A percentile compares a stretch with the other conserved stretches of the same genome.
These are phyloP conservation scores for Danio albolineatus DNA, from an alignment of 2,797 vertebrate species.

Conservation along the genomic window DNA sequence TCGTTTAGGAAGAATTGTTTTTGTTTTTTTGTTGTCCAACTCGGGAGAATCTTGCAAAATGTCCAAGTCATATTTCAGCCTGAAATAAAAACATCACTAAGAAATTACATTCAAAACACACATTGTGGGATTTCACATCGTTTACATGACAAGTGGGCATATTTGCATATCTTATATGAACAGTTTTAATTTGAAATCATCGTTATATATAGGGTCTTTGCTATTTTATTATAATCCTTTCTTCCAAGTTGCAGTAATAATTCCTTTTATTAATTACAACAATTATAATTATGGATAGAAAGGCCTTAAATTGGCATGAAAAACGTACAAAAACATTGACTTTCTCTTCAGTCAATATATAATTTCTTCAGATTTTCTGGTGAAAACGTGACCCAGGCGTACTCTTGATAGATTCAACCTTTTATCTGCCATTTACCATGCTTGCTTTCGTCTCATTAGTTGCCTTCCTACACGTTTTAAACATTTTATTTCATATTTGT, in stretches of 20 bases:
- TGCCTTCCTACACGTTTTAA: conserved; percentile 71
- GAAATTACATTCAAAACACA: not conserved
- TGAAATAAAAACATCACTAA: not conserved
- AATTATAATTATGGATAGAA: not conserved
- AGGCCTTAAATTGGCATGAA: not conserved
- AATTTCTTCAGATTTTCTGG: not conserved
- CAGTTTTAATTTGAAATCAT: not conserved
- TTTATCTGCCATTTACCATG: conserved; percentile 4
- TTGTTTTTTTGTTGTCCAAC: not conserved
- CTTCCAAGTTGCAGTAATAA: not conserved
- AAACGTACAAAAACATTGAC: not conserved
- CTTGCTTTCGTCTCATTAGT: conserved; percentile 69
- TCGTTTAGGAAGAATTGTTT: not conserved
- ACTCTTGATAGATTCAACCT: not conserved
- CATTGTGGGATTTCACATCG: no score
- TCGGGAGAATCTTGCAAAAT: not conserved
- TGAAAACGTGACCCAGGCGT: conserved; percentile 1
- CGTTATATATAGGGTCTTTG: not conserved
- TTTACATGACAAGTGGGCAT: not conserved
- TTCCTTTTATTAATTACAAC: not conserved
- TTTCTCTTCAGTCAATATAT: not conserved
- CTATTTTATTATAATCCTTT: not conserved
- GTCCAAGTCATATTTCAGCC: not conserved
- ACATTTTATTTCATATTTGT: conserved; percentile 58
- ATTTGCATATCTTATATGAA: not conserved